Conservation (phyloP, 2,797 vertebrate genomes). For the Bufotes viridis region DNA sequence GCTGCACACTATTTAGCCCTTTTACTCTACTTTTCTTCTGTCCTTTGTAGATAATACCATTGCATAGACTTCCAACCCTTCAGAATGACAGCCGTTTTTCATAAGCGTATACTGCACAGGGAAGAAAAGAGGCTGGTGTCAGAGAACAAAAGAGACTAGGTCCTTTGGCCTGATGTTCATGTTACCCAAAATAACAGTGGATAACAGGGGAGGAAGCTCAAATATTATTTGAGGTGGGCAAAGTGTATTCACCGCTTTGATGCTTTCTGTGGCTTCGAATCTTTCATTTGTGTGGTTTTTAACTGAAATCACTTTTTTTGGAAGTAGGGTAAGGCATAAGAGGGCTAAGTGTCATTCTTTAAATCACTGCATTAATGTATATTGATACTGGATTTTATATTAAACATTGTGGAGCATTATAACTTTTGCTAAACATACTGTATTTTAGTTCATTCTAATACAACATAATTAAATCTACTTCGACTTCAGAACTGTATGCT, state of each 20-base stretch:
- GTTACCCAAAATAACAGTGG: slow-evolving; percentile 69
- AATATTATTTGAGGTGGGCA: slow-evolving; percentile 65
- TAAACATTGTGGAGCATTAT: background rate
- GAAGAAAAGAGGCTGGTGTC: slow-evolving; percentile 67
- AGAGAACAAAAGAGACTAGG: slow-evolving; percentile 67
- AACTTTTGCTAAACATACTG: background rate
- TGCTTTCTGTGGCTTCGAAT: slow-evolving; percentile 59
- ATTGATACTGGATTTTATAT: slow-evolving; percentile 5
- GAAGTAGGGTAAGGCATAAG: slow-evolving; percentile 44
- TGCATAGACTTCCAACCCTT: slow-evolving; percentile 68
- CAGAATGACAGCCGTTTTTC: slow-evolving; percentile 68
- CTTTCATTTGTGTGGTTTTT: slow-evolving; percentile 61
- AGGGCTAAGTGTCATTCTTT: slow-evolving; percentile 41
- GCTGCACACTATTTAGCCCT: slow-evolving; percentile 62
- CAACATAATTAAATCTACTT: background rate
- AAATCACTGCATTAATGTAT: slow-evolving; percentile 25
- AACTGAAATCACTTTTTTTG: slow-evolving; percentile 52
- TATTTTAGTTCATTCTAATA: background rate
- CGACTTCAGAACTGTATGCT: background rate
- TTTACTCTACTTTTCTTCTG: slow-evolving; percentile 63
- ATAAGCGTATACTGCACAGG: slow-evolving; percentile 66
- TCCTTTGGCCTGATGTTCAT: slow-evolving; percentile 64
- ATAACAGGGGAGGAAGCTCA: slow-evolving; percentile 66
- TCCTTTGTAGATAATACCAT: slow-evolving; percentile 66
- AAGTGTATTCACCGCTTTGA: slow-evolving; percentile 59